Base-by-base conservation (phyloP, 2,797 vertebrate genomes). In the Mycteria americana region DNA sequence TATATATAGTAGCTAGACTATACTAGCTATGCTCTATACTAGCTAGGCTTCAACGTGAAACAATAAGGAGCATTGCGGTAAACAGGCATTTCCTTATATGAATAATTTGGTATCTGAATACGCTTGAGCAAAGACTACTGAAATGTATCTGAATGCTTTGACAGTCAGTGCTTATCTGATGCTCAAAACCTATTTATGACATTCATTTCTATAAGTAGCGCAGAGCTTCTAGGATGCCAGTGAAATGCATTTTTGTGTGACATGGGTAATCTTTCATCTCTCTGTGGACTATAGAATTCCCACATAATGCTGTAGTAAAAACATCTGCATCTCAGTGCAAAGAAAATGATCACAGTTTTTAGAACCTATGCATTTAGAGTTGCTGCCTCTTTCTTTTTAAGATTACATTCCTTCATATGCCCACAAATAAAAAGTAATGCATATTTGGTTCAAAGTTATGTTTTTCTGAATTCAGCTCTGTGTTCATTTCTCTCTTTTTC, bases 191-290 rank as follows among this genome's bases (percentile, higher is more conserved):
- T 75, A 27, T 79, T 91, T 94, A 75, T 81, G 88, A 64, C 57
- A 51, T 83, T 90, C 46, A 85, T 95, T 92, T 78, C 85, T 93
- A 8, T 89, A 91, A 95, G 77, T 54, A 93, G 62, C 84, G 62
- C 35, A 50, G 54, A 78, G 45, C 43, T 97, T 82, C 54, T n/a
- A 75, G 62, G 43, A 94, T 88, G 80, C 41, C 21, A 16, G 28
- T 37, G 54, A 96, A 95, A 95, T 25, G 21, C 80, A 80, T 93
- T 93, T 92, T 85, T 86, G 35, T 77, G 51, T 93, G 77, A 87
- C 56, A 78, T 2, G 37, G 67, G 39, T 69, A 86, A 94, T 95
- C 82, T 89, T 94, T 94, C 84, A 73, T 93, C 22, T 82, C 82
- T 83, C 46, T 84, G 45, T 68, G 51, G 60, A 68, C 68, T 93